Evolutionary conservation across 2,888 invertebrate genomes (phyloP).

Genomic region (Cantharis flavilabris): DNA sequence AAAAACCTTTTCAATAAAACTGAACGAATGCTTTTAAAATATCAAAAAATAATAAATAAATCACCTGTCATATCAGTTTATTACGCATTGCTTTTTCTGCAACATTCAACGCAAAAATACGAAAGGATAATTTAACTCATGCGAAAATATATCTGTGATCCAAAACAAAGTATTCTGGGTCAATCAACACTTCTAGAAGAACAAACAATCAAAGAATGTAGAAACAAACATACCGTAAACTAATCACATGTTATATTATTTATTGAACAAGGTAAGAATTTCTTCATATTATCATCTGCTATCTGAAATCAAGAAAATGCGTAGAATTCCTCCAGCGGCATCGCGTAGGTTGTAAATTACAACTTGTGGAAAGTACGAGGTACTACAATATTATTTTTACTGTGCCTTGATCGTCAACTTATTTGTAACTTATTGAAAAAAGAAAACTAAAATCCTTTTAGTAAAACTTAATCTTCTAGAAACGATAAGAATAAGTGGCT

Average conservation of each 20-base stretch:
- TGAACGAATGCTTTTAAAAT: not conserved
- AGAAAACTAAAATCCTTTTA: conserved; percentile 11
- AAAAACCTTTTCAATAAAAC: not conserved
- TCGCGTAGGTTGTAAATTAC: not conserved
- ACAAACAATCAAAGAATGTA: not conserved
- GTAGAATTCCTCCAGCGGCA: not conserved
- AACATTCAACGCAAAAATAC: conserved; percentile 1
- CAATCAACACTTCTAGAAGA: conserved; percentile 4
- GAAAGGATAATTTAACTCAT: not conserved
- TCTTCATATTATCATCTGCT: not conserved
- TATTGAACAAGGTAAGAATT: not conserved
- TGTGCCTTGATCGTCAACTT: conserved; percentile 1
- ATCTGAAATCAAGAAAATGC: not conserved
- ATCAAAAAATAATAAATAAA: conserved; percentile 3
- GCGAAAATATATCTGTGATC: not conserved
- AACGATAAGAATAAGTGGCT: conserved; percentile 18
- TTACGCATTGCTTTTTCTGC: conserved; percentile 1
- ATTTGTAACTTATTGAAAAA: conserved; percentile 14
- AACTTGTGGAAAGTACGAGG: not conserved
- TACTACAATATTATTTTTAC: not conserved
- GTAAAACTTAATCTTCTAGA: conserved; percentile 22
- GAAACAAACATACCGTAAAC: not conserved
- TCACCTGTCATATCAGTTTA: conserved; percentile 1
- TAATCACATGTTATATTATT: not conserved
- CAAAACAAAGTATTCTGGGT: not conserved